Base-by-base conservation (phyloP, 2,113 vertebrate genomes). In the Calyptomena viridis region DNA sequence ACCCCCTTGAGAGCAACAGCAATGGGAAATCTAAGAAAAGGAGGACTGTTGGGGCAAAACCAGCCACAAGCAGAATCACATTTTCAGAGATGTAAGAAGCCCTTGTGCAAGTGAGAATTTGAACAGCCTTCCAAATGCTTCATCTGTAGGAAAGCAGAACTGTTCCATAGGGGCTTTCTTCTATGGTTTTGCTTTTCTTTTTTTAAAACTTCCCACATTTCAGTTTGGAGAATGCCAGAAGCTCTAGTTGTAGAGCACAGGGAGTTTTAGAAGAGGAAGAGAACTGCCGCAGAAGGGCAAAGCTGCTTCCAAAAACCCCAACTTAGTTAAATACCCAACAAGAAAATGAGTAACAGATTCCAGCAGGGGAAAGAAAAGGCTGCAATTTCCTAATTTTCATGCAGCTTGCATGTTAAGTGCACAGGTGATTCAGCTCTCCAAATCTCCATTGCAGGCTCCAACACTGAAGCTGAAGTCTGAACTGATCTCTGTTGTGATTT, bases 141-240 rank as follows among this genome's bases (percentile, higher is more conserved):
- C 20, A 63, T 71, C 49, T 93, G 56, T 17, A 88, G 64, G 16
- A 96, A 94, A 93, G 87, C 55, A 81, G 75, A 95, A 94, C 72
- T 80, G 30, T 46, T 82, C 37, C 67, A 67, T 0, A 53, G 92
- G 63, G 40, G 9, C 8, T 85, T 94, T 94, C 67, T 69, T 72
- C 44, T 79, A 25, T 3, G 18, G 40, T 60, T 87, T 93, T 90
- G 11, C 19, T 74, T 80, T 91, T 72, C 5, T 75, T 62, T 78
- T 39, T 82, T 79, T 55, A 49, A 87, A 87, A 39, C 15, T 91
- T 77, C 59, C 33, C 33, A 8, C 20, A 53, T 82, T 90, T 93
- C 21, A 47, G 24, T 47, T 35, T 66, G 58, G 56, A 93, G 42
- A 79, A 86, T 53, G 64, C 22, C 73, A 89, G 49, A 87, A 95